Evolutionary conservation across 2,797 vertebrate genomes (phyloP), one percentile per base, ranked within the genome.

Genomic region (Sciaenops ocellatus): DNA sequence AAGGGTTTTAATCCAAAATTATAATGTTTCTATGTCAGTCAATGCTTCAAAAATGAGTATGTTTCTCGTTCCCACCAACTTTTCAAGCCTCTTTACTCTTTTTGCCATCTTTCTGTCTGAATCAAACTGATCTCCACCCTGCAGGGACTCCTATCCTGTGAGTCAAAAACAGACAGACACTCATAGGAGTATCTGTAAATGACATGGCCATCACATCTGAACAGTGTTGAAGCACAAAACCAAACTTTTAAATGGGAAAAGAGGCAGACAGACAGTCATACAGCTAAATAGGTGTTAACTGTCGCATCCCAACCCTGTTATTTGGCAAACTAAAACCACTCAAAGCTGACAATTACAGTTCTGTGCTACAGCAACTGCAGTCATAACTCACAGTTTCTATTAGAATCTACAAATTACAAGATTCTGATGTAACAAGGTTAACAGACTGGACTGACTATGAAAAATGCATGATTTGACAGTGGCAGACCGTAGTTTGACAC

Each of bases 191-290:
- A 83, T 83, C 65, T 79, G 57, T 16, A 73, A 83, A 89, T 89
- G 85, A 87, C 84, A 85, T n/a, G 1, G 44, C 41, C 44, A 22
- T 69, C 12, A 12, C 47, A 77, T 75, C 67, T 83, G 60, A 80
- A 61, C 47, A 48, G 1, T 67, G 69, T 20, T 69, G 55, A 66
- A 74, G 77, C 70, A 61, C 46, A 88, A 83, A 92, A 80, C 68
- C 50, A 64, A 85, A 66, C 60, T 60, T 77, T 67, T 80, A 46
- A 87, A 77, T 64, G 56, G 81, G 84, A 84, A 87, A 55, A 67
- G 50, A 72, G 60, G 66, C 80, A 92, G 90, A 89, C 91, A 85
- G 42, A 89, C 68, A 90, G 78, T 91, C 87, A 91, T 84, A 85
- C 63, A 69, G 65, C 59, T 85, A 85, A 87, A 76, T 69, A 77